Evolutionary conservation across 2,113 vertebrate genomes (phyloP).

Genomic region (Scophthalmus maximus): DNA sequence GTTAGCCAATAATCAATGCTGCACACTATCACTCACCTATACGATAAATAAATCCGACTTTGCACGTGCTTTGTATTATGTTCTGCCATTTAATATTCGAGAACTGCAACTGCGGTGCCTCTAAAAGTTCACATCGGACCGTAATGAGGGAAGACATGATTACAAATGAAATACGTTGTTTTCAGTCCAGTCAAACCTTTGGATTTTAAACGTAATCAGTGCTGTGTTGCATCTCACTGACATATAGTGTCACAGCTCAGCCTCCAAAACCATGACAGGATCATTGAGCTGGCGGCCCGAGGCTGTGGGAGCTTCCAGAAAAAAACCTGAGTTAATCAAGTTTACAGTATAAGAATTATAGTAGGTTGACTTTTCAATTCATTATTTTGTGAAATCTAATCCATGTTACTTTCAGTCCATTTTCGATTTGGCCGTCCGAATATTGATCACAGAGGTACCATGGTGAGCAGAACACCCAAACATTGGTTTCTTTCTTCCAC

Average conservation of each 20-base stretch:
- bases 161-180: constrained; percentile 17
- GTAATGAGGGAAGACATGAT: not conserved
- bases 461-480: not conserved
- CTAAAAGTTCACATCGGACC: constrained; percentile 1
- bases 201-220: constrained; percentile 5
- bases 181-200: constrained; percentile 6
- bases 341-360: not conserved
- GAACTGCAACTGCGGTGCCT: not conserved
- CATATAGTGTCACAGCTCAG: not conserved
- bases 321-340: not conserved
- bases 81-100: not conserved
- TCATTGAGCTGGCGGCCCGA: not conserved
- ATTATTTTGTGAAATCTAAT: not conserved
- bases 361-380: not conserved
- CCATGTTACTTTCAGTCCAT: no score
- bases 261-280: not conserved
- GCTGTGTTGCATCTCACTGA: not conserved
- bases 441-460: not conserved
- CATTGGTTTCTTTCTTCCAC: not conserved
- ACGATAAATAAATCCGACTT: not conserved
- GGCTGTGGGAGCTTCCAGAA: not conserved
- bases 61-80: not conserved
- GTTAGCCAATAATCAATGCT: constrained; percentile 3
- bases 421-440: not conserved
- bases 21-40: not conserved